A percentile compares a stretch with the other conserved stretches of the same genome.
Evolutionary conservation across 2,113 vertebrate genomes (phyloP).

Genomic region (Zosterops hypoxanthus): DNA sequence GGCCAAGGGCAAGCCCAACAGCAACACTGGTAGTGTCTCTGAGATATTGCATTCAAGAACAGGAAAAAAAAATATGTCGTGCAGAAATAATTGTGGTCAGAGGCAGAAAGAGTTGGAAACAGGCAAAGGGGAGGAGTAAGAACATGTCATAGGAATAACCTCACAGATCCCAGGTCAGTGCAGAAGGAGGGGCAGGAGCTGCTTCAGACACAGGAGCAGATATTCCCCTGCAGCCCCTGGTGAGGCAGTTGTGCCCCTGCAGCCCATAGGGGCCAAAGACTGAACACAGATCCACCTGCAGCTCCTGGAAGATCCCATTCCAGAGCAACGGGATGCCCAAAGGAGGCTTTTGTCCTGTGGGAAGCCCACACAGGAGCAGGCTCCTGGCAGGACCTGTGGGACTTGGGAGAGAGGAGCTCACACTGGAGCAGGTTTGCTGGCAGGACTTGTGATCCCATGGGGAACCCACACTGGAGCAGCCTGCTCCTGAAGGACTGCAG

Average conservation of each 20-base stretch:
- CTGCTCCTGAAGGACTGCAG: neutral
- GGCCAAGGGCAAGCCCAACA: neutral
- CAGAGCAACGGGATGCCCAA: no score
- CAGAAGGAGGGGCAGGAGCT: neutral
- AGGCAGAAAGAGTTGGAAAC: neutral
- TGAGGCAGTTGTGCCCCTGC: neutral
- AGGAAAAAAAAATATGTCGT: neutral
- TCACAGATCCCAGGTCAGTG: neutral
- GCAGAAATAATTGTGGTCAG: neutral
- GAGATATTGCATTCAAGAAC: neutral
- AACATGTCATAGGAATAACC: neutral
- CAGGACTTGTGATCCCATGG: neutral
- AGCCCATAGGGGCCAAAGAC: rapidly evolving
- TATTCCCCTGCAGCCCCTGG: neutral
- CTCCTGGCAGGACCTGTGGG: neutral
- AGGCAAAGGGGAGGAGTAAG: neutral
- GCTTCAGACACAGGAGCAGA: rapidly evolving
- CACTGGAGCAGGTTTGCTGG: neutral
- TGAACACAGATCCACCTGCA: neutral
- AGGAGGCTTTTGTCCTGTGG: neutral
- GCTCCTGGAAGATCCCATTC: rapidly evolving
- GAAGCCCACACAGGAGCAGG: neutral
- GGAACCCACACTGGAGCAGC: rapidly evolving
- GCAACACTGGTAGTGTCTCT: neutral
- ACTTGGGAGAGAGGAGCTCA: neutral